These are phyloP conservation scores for Phragmatobia fuliginosa DNA, from an alignment of 2,888 invertebrate species.

Conservation along the genomic window DNA sequence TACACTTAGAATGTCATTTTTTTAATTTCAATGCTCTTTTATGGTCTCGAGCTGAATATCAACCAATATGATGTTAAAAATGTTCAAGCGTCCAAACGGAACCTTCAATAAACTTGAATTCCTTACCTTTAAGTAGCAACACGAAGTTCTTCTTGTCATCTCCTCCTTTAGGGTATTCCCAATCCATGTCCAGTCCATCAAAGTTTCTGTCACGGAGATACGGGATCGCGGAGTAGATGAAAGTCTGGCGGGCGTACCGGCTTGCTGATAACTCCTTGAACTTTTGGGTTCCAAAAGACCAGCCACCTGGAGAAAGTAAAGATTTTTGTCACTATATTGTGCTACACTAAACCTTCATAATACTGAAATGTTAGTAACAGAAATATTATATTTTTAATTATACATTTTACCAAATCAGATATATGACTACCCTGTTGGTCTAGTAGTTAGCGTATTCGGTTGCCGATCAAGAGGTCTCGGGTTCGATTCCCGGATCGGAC, in stretches of 20 bases:
- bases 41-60: not conserved
- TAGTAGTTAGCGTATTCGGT: too few relatives aligned
- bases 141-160: constrained; percentile 98
- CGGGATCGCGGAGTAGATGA: constrained; percentile 97
- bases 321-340: not conserved
- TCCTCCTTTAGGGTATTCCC: constrained; percentile 97
- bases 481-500: too few relatives aligned
- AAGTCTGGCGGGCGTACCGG: constrained; percentile 95
- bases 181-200: constrained; percentile 95
- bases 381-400: too few relatives aligned
- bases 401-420: too few relatives aligned
- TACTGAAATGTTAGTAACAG: not conserved
- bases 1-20: too few relatives aligned
- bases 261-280: constrained; percentile 97
- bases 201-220: constrained; percentile 95
- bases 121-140: constrained; percentile 93
- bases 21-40: too few relatives aligned
- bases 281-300: constrained; percentile 98
- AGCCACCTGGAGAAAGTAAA: constrained; percentile 89
- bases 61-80: not conserved
- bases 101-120: not conserved
- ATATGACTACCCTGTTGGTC: too few relatives aligned
- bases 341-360: not conserved
- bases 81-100: not conserved
- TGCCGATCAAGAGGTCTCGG: too few relatives aligned